Conservation (phyloP, 2,113 vertebrate genomes). For the Leiothrix lutea region DNA sequence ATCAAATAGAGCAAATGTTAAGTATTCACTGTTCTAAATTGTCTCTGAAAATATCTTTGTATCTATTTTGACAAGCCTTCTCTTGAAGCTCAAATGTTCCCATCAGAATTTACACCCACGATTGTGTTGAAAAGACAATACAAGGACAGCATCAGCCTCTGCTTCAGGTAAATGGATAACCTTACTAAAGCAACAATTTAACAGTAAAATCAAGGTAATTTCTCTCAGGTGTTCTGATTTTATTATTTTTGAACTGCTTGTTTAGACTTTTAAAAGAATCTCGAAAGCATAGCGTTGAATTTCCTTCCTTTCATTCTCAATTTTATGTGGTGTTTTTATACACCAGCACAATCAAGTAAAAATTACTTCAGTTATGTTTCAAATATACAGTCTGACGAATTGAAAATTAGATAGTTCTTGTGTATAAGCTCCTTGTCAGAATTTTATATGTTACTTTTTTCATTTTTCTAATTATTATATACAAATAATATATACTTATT, state of each 20-base stretch:
- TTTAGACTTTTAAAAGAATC: not conserved
- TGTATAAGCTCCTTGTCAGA: not conserved
- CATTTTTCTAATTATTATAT: not conserved
- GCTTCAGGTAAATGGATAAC: not conserved
- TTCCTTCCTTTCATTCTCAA: not conserved
- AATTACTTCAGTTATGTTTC: not conserved
- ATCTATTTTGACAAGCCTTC: constrained; percentile 24
- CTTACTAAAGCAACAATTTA: not conserved
- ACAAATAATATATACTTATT: not conserved
- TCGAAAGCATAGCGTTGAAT: not conserved
- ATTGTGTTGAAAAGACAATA: not conserved
- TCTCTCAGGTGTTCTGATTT: not conserved
- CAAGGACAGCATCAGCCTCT: not conserved
- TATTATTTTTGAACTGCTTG: not conserved
- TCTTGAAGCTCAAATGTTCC: not conserved
- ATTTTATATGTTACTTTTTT: not conserved
- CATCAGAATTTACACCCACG: not conserved
- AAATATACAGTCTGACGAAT: not conserved
- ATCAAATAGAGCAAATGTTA: not conserved
- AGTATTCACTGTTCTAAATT: not conserved
- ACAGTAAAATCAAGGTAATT: not conserved
- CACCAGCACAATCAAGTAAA: not conserved
- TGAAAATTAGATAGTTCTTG: not conserved
- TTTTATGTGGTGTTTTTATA: not conserved
- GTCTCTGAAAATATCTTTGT: not conserved